Evolutionary conservation across 64 coral and sea anemone species (phyloP).

Genomic region (Dendrophyllia cribrosa): DNA sequence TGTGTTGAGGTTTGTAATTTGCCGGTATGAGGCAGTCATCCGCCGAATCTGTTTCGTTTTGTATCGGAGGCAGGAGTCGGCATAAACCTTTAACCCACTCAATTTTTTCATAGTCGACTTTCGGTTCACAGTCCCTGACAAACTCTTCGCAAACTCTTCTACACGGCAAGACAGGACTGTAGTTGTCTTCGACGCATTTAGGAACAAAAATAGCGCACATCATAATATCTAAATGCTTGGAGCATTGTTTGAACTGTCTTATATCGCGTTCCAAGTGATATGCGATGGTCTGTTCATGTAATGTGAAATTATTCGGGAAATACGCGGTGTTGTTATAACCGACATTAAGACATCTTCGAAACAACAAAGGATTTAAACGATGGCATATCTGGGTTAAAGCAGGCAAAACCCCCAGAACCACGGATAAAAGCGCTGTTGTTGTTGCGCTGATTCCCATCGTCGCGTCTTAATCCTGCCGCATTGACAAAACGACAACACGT

Average conservation of each 20-base stretch:
- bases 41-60: not conserved
- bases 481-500: not conserved
- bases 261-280: not conserved
- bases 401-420: not conserved
- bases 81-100: conserved; percentile 53
- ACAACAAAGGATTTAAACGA: conserved; percentile 8
- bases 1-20: conserved; percentile 16
- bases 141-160: conserved; percentile 54
- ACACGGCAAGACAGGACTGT: conserved; percentile 54
- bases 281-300: conserved; percentile 5
- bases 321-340: not conserved
- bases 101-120: conserved; percentile 27
- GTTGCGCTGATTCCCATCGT: not conserved
- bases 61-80: not conserved
- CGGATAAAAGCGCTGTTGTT: not conserved
- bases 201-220: conserved; percentile 28
- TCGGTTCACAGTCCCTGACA: conserved; percentile 34
- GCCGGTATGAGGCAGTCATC: not conserved
- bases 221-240: conserved; percentile 10
- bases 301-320: conserved; percentile 1
- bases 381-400: not conserved
- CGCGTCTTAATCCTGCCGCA: not conserved
- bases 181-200: conserved; percentile 27
- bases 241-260: conserved; percentile 22
- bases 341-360: conserved; percentile 9